Evolutionary conservation across 2,888 invertebrate species (phyloP).

Genomic region (Syrphus vitripennis): DNA sequence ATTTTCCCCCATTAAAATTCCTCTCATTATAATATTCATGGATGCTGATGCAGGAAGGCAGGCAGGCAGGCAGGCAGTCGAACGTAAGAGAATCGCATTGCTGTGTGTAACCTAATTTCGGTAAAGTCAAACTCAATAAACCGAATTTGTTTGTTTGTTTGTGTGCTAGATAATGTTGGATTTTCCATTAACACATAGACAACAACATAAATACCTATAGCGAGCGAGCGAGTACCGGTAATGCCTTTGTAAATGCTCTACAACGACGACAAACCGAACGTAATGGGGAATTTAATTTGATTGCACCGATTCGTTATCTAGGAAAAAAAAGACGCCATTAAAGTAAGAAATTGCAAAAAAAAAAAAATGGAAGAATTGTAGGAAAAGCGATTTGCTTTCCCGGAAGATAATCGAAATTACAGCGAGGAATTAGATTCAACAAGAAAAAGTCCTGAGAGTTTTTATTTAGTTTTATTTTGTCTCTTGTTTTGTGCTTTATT

Average conservation of each 20-base stretch:
- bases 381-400: conserved; percentile 21
- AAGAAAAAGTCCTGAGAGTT: neutral
- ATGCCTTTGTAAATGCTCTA: conserved; percentile 13
- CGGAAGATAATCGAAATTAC: conserved; percentile 39
- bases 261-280: conserved; percentile 29
- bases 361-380: neutral
- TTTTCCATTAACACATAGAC: neutral
- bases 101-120: conserved; percentile 60
- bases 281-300: conserved; percentile 67
- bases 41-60: no score
- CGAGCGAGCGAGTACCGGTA: neutral
- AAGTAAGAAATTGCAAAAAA: conserved; percentile 4
- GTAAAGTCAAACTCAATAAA: conserved; percentile 63
- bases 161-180: conserved; percentile 35
- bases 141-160: conserved; percentile 29
- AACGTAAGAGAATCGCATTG: conserved; percentile 24
- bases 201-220: conserved; percentile 5
- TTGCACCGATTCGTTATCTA: conserved; percentile 66
- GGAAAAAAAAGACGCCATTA: conserved; percentile 14
- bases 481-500: neutral
- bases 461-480: neutral
- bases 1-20: conserved; percentile 63
- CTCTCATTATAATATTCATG: conserved; percentile 46
- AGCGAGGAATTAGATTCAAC: neutral
- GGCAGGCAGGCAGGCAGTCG: conserved; percentile 4